Conservation (phyloP, 2,797 vertebrate genomes). For the Parauchenoglanis punctatus region DNA sequence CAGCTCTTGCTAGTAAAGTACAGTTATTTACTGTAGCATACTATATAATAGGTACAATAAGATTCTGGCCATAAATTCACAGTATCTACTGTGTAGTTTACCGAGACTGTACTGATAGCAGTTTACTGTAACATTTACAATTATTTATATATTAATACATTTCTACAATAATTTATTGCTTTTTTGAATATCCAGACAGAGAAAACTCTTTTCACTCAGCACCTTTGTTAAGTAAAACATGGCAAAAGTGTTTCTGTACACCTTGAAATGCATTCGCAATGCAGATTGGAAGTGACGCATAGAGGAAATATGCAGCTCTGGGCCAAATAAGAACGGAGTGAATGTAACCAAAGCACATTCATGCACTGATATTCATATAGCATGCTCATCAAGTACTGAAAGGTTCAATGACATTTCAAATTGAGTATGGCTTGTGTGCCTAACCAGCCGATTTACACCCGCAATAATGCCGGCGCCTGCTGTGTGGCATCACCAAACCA, state of each 20-base stretch:
- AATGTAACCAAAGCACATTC: slow-evolving; percentile 22
- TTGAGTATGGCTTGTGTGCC: slow-evolving; percentile 37
- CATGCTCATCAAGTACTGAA: slow-evolving; percentile 44
- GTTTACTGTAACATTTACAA: not conserved
- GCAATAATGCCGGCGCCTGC: slow-evolving; percentile 38
- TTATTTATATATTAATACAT: not conserved
- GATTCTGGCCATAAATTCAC: not conserved
- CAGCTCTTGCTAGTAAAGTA: not conserved
- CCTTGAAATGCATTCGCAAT: not conserved
- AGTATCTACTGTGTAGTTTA: not conserved
- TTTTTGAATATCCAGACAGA: not conserved
- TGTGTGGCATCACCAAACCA: slow-evolving; percentile 37
- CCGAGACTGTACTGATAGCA: no score
- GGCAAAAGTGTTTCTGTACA: not conserved
- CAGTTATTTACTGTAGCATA: not conserved
- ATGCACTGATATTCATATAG: slow-evolving; percentile 39
- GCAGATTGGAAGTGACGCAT: not conserved
- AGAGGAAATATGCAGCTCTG: slow-evolving; percentile 21
- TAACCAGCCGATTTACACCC: slow-evolving; percentile 58
- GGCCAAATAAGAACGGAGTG: slow-evolving; percentile 27
- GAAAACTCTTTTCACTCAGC: not conserved
- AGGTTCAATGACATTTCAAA: slow-evolving; percentile 54
- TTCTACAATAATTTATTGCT: not conserved
- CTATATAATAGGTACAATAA: not conserved
- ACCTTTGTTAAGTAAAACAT: not conserved